Evolutionary conservation across 2,113 vertebrate genomes (phyloP), one percentile per base, ranked within the genome.

Genomic region (Planiliza haematocheilus): DNA sequence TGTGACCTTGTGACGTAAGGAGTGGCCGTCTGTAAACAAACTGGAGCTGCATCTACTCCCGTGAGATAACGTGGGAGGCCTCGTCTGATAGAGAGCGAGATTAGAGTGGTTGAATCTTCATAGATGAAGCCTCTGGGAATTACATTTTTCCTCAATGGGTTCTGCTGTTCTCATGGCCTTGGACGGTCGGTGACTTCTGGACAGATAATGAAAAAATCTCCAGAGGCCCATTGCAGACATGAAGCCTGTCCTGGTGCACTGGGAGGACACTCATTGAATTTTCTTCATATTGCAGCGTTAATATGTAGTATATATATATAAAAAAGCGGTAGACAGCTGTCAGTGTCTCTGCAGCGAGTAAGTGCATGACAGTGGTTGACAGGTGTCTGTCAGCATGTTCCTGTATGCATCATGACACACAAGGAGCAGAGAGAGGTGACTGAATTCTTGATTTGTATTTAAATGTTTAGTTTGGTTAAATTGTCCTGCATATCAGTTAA

Each of bases 121-220:
- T 48, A 43, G 81, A 71, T 39, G 46, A 71, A 58, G 56, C 74
- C 79, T 71, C 36, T 50, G 85, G 85, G 89, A 74, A 57, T 74
- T 59, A 2, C 24, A 34, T 60, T 16, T 42, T 66, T 63, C n/a
- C 77, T 71, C 84, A 50, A 24, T 67, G 79, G 62, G 41, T 18
- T n/a, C 21, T 81, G 64, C 45, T 17, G 80, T 93, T 93, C 92
- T 88, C 93, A 94, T 88, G 90, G 71, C 85, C 91, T 88, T 58
- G 9, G n/a, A n/a, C n/a, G n/a, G n/a, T n/a, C n/a, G n/a, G n/a
- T n/a, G n/a, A n/a, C 88, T 89, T 79, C 57, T 52, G 74, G 72
- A 69, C 43, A 70, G 73, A 79, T 48, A 46, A 70, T 48, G 1
- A 9, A 39, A 70, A 58, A 68, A 51, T 62, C 38, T 55, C 20